phyloP scores from a whole-genome alignment of 2,797 vertebrate species.

The Vespertilio murinus region DNA sequence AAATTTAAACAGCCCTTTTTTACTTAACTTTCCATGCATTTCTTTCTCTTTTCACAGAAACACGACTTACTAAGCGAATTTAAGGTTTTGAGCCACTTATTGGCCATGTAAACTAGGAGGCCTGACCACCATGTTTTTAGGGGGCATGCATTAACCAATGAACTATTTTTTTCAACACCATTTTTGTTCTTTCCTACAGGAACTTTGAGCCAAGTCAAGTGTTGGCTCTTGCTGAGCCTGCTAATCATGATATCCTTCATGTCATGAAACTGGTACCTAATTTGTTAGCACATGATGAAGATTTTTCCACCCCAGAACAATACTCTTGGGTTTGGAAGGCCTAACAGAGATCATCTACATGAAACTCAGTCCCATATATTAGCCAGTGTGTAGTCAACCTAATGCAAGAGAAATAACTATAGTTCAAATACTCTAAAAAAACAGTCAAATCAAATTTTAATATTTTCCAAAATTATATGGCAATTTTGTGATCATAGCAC shows the following conservation, averaged over 20 bases:
- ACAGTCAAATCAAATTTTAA: not conserved
- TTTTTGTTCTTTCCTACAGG: not conserved
- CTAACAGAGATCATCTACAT: not conserved
- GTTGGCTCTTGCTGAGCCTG: not conserved
- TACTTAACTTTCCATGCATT: not conserved
- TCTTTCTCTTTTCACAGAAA: not conserved
- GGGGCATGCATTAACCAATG: accelerated
- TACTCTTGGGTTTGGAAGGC: not conserved
- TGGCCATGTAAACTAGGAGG: not conserved
- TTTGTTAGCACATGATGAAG: not conserved
- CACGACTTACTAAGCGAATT: not conserved
- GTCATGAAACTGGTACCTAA: not conserved
- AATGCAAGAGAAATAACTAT: not conserved
- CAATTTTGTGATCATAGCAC: conserved; percentile 36
- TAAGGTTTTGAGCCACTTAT: not conserved
- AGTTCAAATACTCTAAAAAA: conserved; percentile 33
- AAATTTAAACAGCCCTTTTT: not conserved
- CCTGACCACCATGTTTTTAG: not conserved
- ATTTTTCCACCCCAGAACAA: not conserved
- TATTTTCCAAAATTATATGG: conserved; percentile 22
- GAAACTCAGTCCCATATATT: not conserved
- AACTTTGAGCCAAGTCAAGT: not conserved
- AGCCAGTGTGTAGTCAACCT: not conserved
- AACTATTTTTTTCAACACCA: not conserved
- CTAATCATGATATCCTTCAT: not conserved